Evolutionary conservation across 2,113 vertebrate genomes (phyloP).

Genomic region (Pleuronectes platessa): DNA sequence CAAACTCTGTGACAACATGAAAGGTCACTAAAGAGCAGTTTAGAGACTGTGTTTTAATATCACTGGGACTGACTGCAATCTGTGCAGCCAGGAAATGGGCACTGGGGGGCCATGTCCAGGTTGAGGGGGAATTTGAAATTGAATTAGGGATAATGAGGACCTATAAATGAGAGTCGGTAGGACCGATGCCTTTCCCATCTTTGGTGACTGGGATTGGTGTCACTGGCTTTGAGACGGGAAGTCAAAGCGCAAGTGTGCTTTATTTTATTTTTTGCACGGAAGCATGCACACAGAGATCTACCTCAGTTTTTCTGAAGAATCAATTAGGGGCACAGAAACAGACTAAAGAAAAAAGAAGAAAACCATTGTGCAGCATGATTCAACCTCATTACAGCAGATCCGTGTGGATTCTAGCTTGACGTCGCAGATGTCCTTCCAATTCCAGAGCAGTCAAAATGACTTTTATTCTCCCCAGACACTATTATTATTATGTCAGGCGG

Average conservation of each 20-base stretch:
- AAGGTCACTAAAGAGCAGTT: slow-evolving; percentile 74
- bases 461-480: slow-evolving; percentile 37
- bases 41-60: slow-evolving; percentile 54
- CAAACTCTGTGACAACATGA: slow-evolving; percentile 70
- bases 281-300: neutral
- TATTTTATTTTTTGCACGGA: slow-evolving; percentile 18
- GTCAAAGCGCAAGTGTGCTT: slow-evolving; percentile 31
- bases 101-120: neutral
- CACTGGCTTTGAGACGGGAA: slow-evolving; percentile 53
- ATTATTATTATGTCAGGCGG: slow-evolving; percentile 65
- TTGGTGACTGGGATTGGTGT: slow-evolving; percentile 47
- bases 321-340: slow-evolving; percentile 24
- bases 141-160: slow-evolving; percentile 57
- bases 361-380: slow-evolving; percentile 44
- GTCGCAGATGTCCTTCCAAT: slow-evolving; percentile 54
- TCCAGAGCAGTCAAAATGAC: slow-evolving; percentile 39
- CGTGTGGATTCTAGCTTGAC: slow-evolving; percentile 27
- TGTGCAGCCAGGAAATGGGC: slow-evolving; percentile 30
- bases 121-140: slow-evolving; percentile 25
- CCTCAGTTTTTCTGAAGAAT: slow-evolving; percentile 28
- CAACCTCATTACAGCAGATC: slow-evolving; percentile 51
- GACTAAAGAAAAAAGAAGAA: slow-evolving; percentile 25
- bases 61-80: slow-evolving; percentile 31
- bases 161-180: slow-evolving; percentile 48
- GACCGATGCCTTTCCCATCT: slow-evolving; percentile 51